Evolutionary conservation across 2,113 vertebrate species (phyloP), one percentile per base, ranked within the genome.

Genomic region (Hymenochirus boettgeri): DNA sequence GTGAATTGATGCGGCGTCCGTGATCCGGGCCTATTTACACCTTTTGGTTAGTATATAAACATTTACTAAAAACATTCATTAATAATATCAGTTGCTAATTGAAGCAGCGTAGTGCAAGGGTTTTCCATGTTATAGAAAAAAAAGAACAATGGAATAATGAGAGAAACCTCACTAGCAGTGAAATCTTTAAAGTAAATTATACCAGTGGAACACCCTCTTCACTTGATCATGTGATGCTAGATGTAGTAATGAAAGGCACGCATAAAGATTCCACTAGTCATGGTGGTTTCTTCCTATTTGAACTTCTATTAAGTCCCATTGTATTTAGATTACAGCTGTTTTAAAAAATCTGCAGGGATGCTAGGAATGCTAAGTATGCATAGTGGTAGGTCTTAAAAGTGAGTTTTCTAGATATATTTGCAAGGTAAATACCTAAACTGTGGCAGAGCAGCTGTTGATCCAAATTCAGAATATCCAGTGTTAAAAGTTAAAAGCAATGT

Each of bases 341-440:
- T 74, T 19, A 54, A 24, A 18, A 53, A 5, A n/a, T 17, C 0
- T 60, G 48, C 18, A 51, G 17, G 42, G n/a, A n/a, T n/a, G n/a
- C n/a, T n/a, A n/a, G n/a, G 31, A 56, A 42, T 18, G 27, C 1
- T 57, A 21, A 71, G 35, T 18, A 26, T 23, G 61, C 55, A 52
- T 15, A n/a, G 60, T 50, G 25, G 10, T 15, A 73, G 17, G n/a
- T 12, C 11, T 19, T 25, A 9, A 9, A 22, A 62, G 27, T 24
- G 60, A 33, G 1, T 5, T 53, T 57, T 15, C 22, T 45, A 57
- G 42, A 70, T 42, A 65, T 35, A 3, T 31, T 71, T 67, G 70
- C 53, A 63, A 63, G 8, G 56, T 72, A 17, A 10, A 33, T 50
- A 70, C 1, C 57, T 63, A 55, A 59, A 70, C 71, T 58, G 65